Base-by-base conservation (phyloP, 2,797 vertebrate genomes). In the Sebastes umbrosus region DNA sequence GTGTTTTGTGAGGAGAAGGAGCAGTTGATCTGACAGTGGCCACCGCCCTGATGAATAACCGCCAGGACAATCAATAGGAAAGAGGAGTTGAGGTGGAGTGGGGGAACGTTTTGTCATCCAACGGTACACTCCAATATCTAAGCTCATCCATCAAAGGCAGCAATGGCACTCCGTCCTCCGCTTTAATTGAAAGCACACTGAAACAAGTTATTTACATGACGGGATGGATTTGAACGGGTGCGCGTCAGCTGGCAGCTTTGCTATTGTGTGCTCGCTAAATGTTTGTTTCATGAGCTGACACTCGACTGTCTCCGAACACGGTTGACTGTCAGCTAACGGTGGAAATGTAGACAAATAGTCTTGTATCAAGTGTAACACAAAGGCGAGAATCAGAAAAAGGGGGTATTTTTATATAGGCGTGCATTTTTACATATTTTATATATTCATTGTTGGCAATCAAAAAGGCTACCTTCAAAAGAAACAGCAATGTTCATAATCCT, bases 131-230 rank as follows among this genome's bases (percentile, higher is more conserved):
- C 93, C 93, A 95, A 96, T 96, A 96, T 95, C 94, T 93, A 89
- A 87, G 93, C 92, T 95, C 94, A 96, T 96, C 93, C 95, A 96
- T 96, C 96, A 96, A 93, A 93, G 79, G 86, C 92, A 86, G 87
- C 92, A 93, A 94, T 93, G 90, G 92, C 90, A 90, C 93, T 92
- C 90, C 84, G 87, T 93, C 92, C 92, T 95, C 90, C 63, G 84
- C 91, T 94, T 94, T 95, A 96, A 96, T 95, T 96, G 94, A 96
- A 96, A 95, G 95, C 94, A 95, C 93, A 94, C 92, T 83, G 94
- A 94, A 94, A 94, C 94, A 95, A 95, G 94, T 96, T 95, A 96
- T 96, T 96, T 95, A 96, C 95, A 96, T 96, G 94, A 94, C 94
- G 92, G 95, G 93, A 93, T 89, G 92, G 91, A 94, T 95, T 93